phyloP scores from a whole-genome alignment of 37 sponge, comb jelly and placozoan species.

The Ianthella basta region DNA sequence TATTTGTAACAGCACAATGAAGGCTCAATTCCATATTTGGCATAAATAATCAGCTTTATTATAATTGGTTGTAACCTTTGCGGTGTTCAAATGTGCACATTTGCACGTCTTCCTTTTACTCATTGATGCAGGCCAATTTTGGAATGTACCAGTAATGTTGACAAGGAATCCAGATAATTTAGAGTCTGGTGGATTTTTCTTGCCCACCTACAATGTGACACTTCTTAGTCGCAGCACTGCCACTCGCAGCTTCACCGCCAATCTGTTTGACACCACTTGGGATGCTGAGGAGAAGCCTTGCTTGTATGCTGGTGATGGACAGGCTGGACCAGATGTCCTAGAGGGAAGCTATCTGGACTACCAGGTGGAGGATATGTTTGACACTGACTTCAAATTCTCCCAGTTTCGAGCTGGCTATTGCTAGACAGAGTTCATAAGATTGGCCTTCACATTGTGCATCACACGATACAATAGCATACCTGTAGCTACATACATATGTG shows the following conservation, averaged over 20 bases:
- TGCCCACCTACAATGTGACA: conserved; percentile 14
- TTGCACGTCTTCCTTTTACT: too few relatives aligned
- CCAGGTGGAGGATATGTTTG: background rate
- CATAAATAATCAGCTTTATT: too few relatives aligned
- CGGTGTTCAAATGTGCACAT: too few relatives aligned
- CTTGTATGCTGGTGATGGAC: conserved; percentile 27
- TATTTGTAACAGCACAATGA: too few relatives aligned
- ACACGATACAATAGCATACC: too few relatives aligned
- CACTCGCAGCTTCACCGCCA: background rate
- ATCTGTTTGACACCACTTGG: background rate
- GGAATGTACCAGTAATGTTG: conserved; percentile 22
- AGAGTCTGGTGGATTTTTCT: background rate
- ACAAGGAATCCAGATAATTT: too few relatives aligned
- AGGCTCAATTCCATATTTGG: too few relatives aligned
- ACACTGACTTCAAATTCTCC: conserved; percentile 37
- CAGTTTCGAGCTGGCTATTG: conserved; percentile 16
- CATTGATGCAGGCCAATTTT: background rate
- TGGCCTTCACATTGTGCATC: too few relatives aligned
- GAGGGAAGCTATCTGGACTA: conserved; percentile 52
- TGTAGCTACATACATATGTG: too few relatives aligned
- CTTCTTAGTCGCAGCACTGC: background rate
- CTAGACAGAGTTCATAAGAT: background rate
- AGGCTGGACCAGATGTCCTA: conserved; percentile 35
- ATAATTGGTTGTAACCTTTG: too few relatives aligned
- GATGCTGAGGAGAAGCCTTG: background rate